Percentiles rank a stretch among this genome's conserved stretches.
phyloP scores from a whole-genome alignment of 2,888 invertebrate genomes.

The Idaea biselata region DNA sequence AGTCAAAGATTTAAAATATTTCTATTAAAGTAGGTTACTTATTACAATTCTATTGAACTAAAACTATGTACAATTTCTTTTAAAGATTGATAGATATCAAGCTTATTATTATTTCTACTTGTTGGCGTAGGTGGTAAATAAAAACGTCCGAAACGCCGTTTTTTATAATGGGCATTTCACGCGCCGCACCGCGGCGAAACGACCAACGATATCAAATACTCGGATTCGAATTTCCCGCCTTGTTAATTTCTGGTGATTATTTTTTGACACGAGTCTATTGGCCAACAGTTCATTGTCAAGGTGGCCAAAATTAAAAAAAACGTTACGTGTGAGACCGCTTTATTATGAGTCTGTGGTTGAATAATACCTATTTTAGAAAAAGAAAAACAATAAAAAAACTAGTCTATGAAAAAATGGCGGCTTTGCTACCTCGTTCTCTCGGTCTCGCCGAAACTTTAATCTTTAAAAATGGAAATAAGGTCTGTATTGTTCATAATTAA shows the following conservation, averaged over 20 bases:
- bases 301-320: neutral
- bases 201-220: too few relatives aligned
- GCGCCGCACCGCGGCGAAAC: too few relatives aligned
- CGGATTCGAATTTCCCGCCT: neutral
- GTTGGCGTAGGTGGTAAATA: too few relatives aligned
- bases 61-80: too few relatives aligned
- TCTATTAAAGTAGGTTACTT: too few relatives aligned
- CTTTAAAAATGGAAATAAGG: constrained; percentile 86
- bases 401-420: constrained; percentile 84
- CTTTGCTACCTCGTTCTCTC: constrained; percentile 87
- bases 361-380: constrained; percentile 45
- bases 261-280: neutral
- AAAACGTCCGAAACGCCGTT: too few relatives aligned
- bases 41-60: too few relatives aligned
- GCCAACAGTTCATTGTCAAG: neutral
- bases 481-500: constrained; percentile 52
- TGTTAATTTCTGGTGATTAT: neutral
- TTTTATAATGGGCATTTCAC: too few relatives aligned
- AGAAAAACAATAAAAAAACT: constrained; percentile 51
- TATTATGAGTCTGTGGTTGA: neutral
- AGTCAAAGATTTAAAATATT: too few relatives aligned
- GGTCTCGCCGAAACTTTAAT: constrained; percentile 85
- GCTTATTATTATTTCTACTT: too few relatives aligned
- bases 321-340: neutral
- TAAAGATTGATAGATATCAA: too few relatives aligned